Percentiles rank a stretch among this genome's conserved stretches.
Evolutionary conservation across 2,888 invertebrate genomes (phyloP).

Genomic region (Luperina testacea): DNA sequence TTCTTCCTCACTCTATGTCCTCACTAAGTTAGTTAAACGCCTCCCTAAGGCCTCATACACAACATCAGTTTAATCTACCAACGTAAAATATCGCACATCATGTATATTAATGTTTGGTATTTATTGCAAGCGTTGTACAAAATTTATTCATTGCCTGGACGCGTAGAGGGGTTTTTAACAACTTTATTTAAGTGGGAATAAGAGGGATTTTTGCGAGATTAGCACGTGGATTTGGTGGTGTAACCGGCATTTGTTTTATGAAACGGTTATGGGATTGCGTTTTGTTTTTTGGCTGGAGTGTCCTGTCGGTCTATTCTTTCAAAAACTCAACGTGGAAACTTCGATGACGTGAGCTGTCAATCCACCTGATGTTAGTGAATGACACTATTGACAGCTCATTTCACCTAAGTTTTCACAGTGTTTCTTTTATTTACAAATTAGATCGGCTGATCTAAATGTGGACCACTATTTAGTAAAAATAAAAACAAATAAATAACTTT

Average conservation of each 20-base stretch:
- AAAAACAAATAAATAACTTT: not conserved
- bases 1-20: slow-evolving; percentile 60
- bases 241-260: slow-evolving; percentile 25
- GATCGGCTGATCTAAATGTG: too few relatives aligned
- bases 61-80: slow-evolving; percentile 82
- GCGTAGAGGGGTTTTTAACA: slow-evolving; percentile 63
- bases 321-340: too few relatives aligned
- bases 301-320: not conserved
- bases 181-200: slow-evolving; percentile 59
- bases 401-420: not conserved
- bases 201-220: slow-evolving; percentile 58
- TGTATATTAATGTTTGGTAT: slow-evolving; percentile 85
- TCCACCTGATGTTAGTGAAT: not conserved
- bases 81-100: slow-evolving; percentile 84
- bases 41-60: slow-evolving; percentile 85
- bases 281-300: not conserved
- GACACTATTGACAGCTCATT: not conserved
- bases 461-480: too few relatives aligned
- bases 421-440: not conserved
- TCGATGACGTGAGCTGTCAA: not conserved
- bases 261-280: not conserved
- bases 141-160: slow-evolving; percentile 82
- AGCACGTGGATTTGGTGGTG: slow-evolving; percentile 26
- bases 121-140: slow-evolving; percentile 78
- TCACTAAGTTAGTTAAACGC: slow-evolving; percentile 81